A percentile compares a stretch with the other conserved stretches of the same genome.
Conservation (phyloP, 2,113 vertebrate species). For the Serinus canaria region DNA sequence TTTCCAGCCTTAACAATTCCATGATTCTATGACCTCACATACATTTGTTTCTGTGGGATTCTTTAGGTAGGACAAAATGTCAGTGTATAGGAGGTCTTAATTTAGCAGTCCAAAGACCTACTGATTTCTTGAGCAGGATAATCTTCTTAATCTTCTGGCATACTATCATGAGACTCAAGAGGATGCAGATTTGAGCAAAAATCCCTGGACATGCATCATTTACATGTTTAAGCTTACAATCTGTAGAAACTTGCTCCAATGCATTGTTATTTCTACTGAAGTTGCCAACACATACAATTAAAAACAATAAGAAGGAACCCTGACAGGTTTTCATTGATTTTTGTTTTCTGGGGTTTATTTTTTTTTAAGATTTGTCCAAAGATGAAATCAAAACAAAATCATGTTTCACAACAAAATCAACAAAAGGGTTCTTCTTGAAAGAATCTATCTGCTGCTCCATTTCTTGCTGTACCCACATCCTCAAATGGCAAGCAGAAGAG, state of each 20-base stretch:
- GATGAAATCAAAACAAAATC: background rate
- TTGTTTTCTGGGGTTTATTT: background rate
- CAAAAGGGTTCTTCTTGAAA: background rate
- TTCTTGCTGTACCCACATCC: background rate
- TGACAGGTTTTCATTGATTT: background rate
- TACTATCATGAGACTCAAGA: background rate
- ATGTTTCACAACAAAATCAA: background rate
- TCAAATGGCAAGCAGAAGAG: background rate
- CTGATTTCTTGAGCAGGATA: background rate
- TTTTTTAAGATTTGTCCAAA: background rate
- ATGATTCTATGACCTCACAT: background rate
- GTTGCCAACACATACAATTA: background rate
- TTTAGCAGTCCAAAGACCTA: background rate
- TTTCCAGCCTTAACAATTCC: fast-evolving
- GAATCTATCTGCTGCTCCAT: background rate
- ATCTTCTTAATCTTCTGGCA: background rate
- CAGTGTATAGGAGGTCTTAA: background rate
- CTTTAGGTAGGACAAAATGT: background rate
- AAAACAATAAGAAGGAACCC: background rate
- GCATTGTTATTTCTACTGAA: background rate
- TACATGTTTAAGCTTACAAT: background rate
- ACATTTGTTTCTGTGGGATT: background rate
- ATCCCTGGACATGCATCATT: background rate
- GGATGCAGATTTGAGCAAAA: background rate
- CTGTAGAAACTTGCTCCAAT: background rate